Evolutionary conservation across 1,140 invertebrate genomes (phyloP).

Genomic region (Brachystomella parvula): DNA sequence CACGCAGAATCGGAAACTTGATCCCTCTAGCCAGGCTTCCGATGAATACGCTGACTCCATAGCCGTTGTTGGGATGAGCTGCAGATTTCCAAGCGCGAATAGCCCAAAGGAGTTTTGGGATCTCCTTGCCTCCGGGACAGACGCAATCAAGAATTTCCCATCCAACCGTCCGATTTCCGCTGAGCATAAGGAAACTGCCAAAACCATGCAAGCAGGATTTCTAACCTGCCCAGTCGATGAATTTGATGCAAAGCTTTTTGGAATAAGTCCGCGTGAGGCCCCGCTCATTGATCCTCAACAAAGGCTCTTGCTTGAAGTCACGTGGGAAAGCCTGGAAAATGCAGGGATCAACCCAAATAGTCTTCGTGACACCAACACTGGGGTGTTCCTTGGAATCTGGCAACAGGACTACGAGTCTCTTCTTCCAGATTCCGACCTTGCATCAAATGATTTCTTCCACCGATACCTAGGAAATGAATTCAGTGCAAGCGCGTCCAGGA

Average conservation of each 20-base stretch:
- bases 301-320: constrained; percentile 51
- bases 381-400: constrained; percentile 48
- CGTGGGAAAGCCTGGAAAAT: constrained; percentile 55
- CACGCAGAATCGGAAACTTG: too few relatives aligned
- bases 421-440: background rate
- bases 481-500: constrained; percentile 11
- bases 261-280: constrained; percentile 49
- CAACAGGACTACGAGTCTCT: constrained; percentile 1
- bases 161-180: background rate
- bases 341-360: constrained; percentile 44
- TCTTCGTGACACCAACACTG: constrained; percentile 46
- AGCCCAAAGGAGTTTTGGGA: constrained; percentile 7
- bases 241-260: constrained; percentile 51
- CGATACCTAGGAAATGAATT: constrained; percentile 26
- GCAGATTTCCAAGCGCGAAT: constrained; percentile 15
- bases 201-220: background rate
- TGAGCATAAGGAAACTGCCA: background rate
- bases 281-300: constrained; percentile 56
- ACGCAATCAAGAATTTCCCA: constrained; percentile 3
- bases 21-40: too few relatives aligned
- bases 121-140: background rate
- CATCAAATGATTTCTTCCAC: constrained; percentile 1
- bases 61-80: constrained; percentile 16
- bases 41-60: constrained; percentile 5
- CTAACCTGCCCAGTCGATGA: constrained; percentile 2